A percentile compares a stretch with the other conserved stretches of the same genome.
Evolutionary conservation across 2,797 vertebrate species (phyloP).

Genomic region (Clarias pachynema): DNA sequence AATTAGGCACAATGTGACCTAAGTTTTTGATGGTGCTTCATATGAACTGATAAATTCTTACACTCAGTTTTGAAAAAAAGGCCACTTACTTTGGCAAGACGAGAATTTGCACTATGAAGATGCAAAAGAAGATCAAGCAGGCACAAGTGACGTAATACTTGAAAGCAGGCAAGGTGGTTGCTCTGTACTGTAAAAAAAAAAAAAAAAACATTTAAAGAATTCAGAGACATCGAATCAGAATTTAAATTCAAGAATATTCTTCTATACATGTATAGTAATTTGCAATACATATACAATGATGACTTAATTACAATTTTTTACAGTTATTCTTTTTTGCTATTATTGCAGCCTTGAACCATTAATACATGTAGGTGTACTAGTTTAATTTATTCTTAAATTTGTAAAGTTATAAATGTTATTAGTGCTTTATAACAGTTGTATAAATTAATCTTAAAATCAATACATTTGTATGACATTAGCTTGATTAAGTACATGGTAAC

Average conservation of each 20-base stretch:
- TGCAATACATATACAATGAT: background rate
- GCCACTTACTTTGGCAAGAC: constrained; percentile 87
- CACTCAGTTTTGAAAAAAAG: background rate
- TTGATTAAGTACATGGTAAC: too few species aligned
- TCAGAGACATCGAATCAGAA: background rate
- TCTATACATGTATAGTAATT: background rate
- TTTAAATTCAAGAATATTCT: background rate
- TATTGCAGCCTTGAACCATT: too few species aligned
- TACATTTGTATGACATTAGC: too few species aligned
- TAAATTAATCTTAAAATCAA: too few species aligned
- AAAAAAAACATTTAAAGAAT: background rate
- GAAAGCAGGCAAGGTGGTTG: constrained; percentile 94
- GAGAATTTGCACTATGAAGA: constrained; percentile 95
- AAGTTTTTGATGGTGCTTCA: background rate
- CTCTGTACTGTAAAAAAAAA: constrained; percentile 84
- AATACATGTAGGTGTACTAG: too few species aligned
- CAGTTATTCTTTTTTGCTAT: too few species aligned
- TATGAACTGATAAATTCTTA: background rate
- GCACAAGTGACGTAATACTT: constrained; percentile 98
- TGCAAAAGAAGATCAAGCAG: constrained; percentile 96
- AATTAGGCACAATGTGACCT: background rate
- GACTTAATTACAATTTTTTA: too few species aligned
- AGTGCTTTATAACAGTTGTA: background rate
- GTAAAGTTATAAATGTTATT: background rate
- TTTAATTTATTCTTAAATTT: background rate